Percentiles rank a stretch among this genome's conserved stretches.
Evolutionary conservation across 2,888 invertebrate genomes (phyloP).

Genomic region (Drosophila gaucha): DNA sequence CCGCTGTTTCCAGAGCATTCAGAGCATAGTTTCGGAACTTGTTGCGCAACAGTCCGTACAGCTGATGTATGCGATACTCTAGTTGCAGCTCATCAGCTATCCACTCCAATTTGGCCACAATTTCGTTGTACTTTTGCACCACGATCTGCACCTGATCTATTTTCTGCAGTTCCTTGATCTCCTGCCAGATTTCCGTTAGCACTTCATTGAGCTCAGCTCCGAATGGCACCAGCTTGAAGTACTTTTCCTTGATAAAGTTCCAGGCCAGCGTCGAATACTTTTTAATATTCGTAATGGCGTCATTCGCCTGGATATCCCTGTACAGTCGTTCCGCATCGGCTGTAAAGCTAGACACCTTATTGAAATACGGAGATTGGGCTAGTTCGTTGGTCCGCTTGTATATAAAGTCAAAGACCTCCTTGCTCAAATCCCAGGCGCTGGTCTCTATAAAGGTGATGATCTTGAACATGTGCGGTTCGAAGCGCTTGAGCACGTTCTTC

Average conservation of each 20-base stretch:
- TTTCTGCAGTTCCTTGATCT: constrained; percentile 87
- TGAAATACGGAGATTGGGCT: constrained; percentile 92
- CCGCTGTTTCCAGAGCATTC: constrained; percentile 92
- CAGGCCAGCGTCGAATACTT: constrained; percentile 90
- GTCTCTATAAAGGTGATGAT: constrained; percentile 91
- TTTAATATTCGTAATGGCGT: constrained; percentile 90
- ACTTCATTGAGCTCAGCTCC: constrained; percentile 88
- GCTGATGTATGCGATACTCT: constrained; percentile 88
- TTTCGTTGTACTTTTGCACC: constrained; percentile 86
- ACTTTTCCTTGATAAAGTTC: constrained; percentile 89
- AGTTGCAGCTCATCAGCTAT: constrained; percentile 91
- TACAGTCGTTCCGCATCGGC: constrained; percentile 92
- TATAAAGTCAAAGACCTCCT: constrained; percentile 91
- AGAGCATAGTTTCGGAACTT: constrained; percentile 90
- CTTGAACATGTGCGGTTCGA: constrained; percentile 92
- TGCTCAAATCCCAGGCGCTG: constrained; percentile 90
- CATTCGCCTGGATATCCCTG: constrained; percentile 91
- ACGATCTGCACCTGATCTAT: constrained; percentile 87
- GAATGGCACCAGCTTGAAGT: constrained; percentile 89
- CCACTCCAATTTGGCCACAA: constrained; percentile 88
- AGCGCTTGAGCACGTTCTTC: constrained; percentile 89
- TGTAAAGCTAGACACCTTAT: constrained; percentile 91
- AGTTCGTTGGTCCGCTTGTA: constrained; percentile 92
- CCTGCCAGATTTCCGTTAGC: constrained; percentile 87
- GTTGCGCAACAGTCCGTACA: constrained; percentile 88